Evolutionary conservation across 2,888 invertebrate species (phyloP).

Genomic region (Drosophila kokeensis): DNA sequence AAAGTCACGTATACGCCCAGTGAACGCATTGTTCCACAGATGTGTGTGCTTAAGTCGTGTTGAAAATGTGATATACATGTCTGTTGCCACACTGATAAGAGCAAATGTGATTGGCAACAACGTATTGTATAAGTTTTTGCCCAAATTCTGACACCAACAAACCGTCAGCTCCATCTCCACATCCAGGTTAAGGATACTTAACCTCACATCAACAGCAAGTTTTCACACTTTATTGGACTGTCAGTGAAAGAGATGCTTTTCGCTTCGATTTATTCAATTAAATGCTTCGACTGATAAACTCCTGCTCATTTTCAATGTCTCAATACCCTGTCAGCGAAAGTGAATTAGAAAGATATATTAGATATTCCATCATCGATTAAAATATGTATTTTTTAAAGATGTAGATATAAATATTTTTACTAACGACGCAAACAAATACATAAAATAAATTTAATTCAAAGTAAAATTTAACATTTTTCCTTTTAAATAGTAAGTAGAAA

Average conservation of each 20-base stretch:
- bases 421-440: not conserved
- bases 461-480: not conserved
- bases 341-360: not conserved
- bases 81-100: slow-evolving; percentile 41
- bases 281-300: slow-evolving; percentile 11
- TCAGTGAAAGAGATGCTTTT: slow-evolving; percentile 5
- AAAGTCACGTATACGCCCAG: slow-evolving; percentile 39
- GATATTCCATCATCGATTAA: not conserved
- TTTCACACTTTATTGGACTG: slow-evolving; percentile 48
- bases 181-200: not conserved
- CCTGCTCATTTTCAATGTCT: not conserved
- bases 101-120: slow-evolving; percentile 40
- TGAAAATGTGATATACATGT: slow-evolving; percentile 11
- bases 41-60: slow-evolving; percentile 2
- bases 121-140: slow-evolving; percentile 23
- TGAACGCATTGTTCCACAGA: slow-evolving; percentile 1
- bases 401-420: not conserved
- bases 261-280: slow-evolving; percentile 34
- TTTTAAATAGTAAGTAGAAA: not conserved
- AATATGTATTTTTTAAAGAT: not conserved
- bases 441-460: not conserved
- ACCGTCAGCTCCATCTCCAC: not conserved
- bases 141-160: not conserved
- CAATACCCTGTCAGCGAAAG: slow-evolving; percentile 7
- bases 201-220: slow-evolving; percentile 22